Conservation (phyloP, 1,140 invertebrate genomes). For the Hylaeus volcanicus region DNA sequence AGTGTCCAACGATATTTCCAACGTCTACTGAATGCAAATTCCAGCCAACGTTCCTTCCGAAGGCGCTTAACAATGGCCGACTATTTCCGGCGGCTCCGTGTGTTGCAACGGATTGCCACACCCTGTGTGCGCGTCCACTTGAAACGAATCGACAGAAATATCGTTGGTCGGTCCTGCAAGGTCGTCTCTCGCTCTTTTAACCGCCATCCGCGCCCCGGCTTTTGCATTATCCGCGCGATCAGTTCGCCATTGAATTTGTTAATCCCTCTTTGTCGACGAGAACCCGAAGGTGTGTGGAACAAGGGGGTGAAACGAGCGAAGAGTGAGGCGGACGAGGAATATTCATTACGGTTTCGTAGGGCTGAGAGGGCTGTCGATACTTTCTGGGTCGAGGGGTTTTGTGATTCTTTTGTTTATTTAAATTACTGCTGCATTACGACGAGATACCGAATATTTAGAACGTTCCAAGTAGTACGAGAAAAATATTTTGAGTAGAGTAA, state of each 20-base stretch:
- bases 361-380: not conserved
- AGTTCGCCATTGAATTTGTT: not conserved
- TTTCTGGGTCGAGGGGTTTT: conserved; percentile 11
- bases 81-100: conserved; percentile 9
- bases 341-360: conserved; percentile 2
- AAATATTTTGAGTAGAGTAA: too few relatives aligned
- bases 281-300: not conserved
- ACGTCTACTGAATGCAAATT: conserved; percentile 13
- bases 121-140: not conserved
- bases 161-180: conserved; percentile 7
- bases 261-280: not conserved
- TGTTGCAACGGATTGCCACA: conserved; percentile 5
- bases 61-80: not conserved
- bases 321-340: not conserved
- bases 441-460: too few relatives aligned
- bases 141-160: conserved; percentile 28
- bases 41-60: not conserved
- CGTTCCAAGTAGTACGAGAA: too few relatives aligned
- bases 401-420: conserved; percentile 5
- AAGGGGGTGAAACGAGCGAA: not conserved
- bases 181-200: not conserved
- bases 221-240: not conserved
- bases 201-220: not conserved
- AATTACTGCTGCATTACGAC: not conserved
- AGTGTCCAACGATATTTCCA: not conserved